These are phyloP conservation scores for Emesis castigata DNA, from an alignment of 2,888 invertebrate species.

Conservation along the genomic window DNA sequence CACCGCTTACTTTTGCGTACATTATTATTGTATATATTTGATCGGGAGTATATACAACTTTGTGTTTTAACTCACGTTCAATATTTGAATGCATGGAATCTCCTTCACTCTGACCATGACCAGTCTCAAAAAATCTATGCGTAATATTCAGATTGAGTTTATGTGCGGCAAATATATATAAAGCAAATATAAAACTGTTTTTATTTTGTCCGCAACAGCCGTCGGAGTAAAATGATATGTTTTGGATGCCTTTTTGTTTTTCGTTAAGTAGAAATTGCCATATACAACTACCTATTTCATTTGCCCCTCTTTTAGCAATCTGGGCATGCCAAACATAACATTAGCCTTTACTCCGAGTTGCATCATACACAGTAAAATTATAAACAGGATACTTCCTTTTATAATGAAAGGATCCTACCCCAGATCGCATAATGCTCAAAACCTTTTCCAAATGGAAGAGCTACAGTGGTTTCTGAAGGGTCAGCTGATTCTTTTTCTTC, in stretches of 20 bases:
- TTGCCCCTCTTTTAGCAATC: not conserved
- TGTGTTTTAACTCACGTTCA: not conserved
- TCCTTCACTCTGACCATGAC: slow-evolving; percentile 1
- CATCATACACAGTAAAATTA: slow-evolving; percentile 9
- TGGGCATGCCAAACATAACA: not conserved
- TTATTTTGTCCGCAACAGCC: not conserved
- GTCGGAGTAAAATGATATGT: not conserved
- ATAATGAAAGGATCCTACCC: not conserved
- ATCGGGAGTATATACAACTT: slow-evolving; percentile 4
- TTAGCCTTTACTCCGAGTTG: not conserved
- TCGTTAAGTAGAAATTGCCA: not conserved
- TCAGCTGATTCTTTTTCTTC: not conserved
- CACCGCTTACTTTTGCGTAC: not conserved
- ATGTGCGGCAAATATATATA: not conserved
- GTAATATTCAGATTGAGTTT: not conserved
- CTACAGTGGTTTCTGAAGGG: not conserved
- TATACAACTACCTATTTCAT: not conserved
- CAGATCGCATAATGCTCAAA: not conserved
- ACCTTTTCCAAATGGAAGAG: slow-evolving; percentile 17
- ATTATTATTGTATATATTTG: not conserved
- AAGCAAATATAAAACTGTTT: slow-evolving; percentile 6
- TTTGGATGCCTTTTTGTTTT: not conserved
- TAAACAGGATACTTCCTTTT: slow-evolving; percentile 12
- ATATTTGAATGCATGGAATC: not conserved
- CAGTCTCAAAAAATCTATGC: slow-evolving; percentile 9